These are phyloP conservation scores for Agrilus cyanescens DNA, from an alignment of 2,888 invertebrate genomes.

Conservation along the genomic window DNA sequence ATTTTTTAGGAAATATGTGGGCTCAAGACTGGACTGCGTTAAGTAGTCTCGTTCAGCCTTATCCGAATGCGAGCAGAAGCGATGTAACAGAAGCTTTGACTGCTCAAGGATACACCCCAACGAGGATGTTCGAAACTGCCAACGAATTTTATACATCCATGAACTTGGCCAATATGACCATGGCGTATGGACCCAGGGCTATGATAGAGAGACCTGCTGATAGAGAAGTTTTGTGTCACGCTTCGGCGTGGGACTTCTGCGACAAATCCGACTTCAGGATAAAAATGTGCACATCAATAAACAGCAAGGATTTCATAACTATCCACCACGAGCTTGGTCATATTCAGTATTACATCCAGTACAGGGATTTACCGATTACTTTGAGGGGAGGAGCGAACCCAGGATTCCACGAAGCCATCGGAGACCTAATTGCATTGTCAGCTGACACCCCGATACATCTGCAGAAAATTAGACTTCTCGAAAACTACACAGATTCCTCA, in stretches of 20 bases:
- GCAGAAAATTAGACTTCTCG: constrained; percentile 34
- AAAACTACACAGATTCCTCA: constrained; percentile 27
- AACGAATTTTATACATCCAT: constrained; percentile 26
- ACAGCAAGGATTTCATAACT: constrained; percentile 46
- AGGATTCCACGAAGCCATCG: constrained; percentile 53
- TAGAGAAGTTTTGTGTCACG: constrained; percentile 48
- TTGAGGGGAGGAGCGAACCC: constrained; percentile 43
- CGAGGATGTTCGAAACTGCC: constrained; percentile 44
- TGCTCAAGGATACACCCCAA: constrained; percentile 33
- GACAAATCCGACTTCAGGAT: constrained; percentile 54
- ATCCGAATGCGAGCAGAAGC: constrained; percentile 32
- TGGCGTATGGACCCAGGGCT: constrained; percentile 44
- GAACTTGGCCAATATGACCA: constrained; percentile 47
- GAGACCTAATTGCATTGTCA: constrained; percentile 51
- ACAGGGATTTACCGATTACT: constrained; percentile 41
- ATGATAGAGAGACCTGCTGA: constrained; percentile 47
- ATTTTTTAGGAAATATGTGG: constrained; percentile 47
- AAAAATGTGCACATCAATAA: constrained; percentile 47
- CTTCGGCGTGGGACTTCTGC: constrained; percentile 60
- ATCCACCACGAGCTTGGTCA: constrained; percentile 66
- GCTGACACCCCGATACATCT: constrained; percentile 41
- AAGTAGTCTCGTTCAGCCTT: constrained; percentile 38
- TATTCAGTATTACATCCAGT: constrained; percentile 51
- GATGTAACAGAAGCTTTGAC: constrained; percentile 41
- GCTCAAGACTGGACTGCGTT: constrained; percentile 48